phyloP scores from a whole-genome alignment of 2,797 vertebrate genomes.

The Kryptolebias ocellatus region DNA sequence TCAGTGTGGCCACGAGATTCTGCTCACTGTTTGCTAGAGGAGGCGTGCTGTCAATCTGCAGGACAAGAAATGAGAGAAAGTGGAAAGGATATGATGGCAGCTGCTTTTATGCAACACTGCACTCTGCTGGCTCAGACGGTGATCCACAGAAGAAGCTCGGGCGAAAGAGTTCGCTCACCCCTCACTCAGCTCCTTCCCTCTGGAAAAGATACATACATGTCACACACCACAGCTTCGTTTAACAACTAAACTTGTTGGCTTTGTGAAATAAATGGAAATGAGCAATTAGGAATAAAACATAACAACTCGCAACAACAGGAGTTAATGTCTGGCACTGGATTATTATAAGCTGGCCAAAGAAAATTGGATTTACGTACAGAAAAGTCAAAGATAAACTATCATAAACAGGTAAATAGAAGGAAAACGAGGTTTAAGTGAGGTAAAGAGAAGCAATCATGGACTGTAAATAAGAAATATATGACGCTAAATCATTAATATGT shows the following conservation, averaged over 20 bases:
- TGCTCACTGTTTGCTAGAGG: constrained; percentile 61
- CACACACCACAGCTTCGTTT: background rate
- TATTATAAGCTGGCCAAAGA: no score
- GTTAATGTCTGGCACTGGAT: no score
- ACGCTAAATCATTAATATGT: no score
- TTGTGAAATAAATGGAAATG: background rate
- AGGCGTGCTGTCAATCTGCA: constrained; percentile 75
- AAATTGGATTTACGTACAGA: no score
- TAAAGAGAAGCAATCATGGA: no score
- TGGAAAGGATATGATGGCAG: constrained; percentile 64
- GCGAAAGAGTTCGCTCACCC: background rate
- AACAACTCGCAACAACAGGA: no score
- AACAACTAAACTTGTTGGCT: background rate
- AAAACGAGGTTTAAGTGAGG: no score
- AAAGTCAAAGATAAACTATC: no score
- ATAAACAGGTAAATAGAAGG: no score
- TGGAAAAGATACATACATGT: background rate
- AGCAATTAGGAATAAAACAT: no score
- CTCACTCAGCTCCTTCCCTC: background rate
- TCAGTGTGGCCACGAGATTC: constrained; percentile 66
- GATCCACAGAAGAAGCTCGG: constrained; percentile 16
- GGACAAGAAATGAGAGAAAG: constrained; percentile 72
- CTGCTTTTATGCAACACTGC: constrained; percentile 82
- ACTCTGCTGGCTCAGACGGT: constrained; percentile 76
- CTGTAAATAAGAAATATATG: no score